Percentiles rank a stretch among this genome's conserved stretches.
These are phyloP conservation scores for Drosophila niveifrons DNA, from an alignment of 2,888 invertebrate species.

Conservation along the genomic window DNA sequence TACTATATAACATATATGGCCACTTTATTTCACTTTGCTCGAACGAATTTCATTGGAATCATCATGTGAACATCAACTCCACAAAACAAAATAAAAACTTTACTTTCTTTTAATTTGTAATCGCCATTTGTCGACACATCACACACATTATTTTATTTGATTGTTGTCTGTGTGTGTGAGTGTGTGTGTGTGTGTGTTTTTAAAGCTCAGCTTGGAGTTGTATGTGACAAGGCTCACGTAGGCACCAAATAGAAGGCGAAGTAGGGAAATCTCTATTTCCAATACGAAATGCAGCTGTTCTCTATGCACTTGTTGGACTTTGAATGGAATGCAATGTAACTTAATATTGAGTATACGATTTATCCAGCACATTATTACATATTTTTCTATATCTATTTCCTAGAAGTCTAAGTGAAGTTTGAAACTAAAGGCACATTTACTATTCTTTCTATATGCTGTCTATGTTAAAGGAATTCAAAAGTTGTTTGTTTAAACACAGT, in stretches of 20 bases:
- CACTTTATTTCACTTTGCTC: conserved; percentile 13
- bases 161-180: background rate
- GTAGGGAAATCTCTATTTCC: background rate
- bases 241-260: conserved; percentile 12
- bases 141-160: conserved; percentile 12
- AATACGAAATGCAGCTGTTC: background rate
- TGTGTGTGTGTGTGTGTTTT: background rate
- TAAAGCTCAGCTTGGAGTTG: conserved; percentile 6
- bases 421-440: no score
- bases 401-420: no score
- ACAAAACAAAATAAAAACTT: background rate
- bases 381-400: no score
- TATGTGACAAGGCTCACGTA: conserved; percentile 50
- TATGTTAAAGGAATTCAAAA: no score
- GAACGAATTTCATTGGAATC: conserved; percentile 28
- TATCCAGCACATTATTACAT: no score
- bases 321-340: no score
- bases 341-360: no score
- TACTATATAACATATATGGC: background rate
- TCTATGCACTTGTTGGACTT: background rate
- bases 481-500: no score
- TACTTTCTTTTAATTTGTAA: conserved; percentile 54
- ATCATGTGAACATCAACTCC: background rate
- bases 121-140: conserved; percentile 24
- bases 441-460: no score